These are phyloP conservation scores for Brachionus rubens DNA, from an alignment of 1,140 invertebrate genomes.

Conservation along the genomic window DNA sequence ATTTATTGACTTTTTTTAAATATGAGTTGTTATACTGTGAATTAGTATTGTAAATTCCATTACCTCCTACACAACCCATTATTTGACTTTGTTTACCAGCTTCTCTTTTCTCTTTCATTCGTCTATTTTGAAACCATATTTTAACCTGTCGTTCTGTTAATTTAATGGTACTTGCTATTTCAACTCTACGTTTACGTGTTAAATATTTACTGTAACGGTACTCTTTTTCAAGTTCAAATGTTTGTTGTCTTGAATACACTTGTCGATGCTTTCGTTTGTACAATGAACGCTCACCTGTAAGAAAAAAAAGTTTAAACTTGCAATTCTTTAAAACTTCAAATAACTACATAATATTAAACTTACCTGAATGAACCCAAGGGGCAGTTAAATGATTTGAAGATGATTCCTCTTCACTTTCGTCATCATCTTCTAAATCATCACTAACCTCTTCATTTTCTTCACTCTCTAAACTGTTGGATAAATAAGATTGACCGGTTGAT, in stretches of 20 bases:
- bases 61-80: neutral
- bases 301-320: neutral
- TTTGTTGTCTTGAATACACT: constrained; percentile 45
- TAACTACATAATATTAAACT: neutral
- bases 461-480: neutral
- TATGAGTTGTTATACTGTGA: neutral
- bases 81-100: constrained; percentile 22
- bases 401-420: neutral
- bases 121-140: constrained; percentile 47
- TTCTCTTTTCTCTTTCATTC: constrained; percentile 47
- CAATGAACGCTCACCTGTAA: constrained; percentile 13
- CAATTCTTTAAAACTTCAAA: neutral
- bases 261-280: constrained; percentile 46
- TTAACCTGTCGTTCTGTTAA: constrained; percentile 46
- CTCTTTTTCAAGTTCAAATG: constrained; percentile 47
- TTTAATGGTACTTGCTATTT: constrained; percentile 32
- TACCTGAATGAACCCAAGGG: constrained; percentile 37
- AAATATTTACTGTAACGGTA: constrained; percentile 47
- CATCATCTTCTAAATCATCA: neutral
- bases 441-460: neutral
- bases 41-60: neutral
- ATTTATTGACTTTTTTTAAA: constrained; percentile 8
- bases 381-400: constrained; percentile 11
- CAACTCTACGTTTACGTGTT: constrained; percentile 40
- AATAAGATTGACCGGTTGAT: constrained; percentile 26